Conservation (phyloP, 2,888 invertebrate species). For the Dryobotodes eremita region DNA sequence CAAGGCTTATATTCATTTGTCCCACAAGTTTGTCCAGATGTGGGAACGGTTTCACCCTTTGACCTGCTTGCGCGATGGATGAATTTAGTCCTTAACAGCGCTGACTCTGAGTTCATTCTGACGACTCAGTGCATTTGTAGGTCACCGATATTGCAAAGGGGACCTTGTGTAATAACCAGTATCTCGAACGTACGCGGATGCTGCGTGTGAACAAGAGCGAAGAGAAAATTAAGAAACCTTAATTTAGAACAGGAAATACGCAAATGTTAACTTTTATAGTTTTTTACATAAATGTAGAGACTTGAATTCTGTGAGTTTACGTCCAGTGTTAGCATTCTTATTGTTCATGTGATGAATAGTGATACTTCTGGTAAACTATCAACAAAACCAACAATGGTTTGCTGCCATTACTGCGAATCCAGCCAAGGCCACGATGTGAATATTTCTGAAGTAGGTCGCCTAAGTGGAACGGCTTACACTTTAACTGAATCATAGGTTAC, state of each 20-base stretch:
- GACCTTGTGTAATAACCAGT: conserved; percentile 84
- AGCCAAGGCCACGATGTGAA: conserved; percentile 77
- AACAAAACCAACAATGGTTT: conserved; percentile 67
- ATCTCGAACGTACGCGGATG: conserved; percentile 76
- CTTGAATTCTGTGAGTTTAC: conserved; percentile 15
- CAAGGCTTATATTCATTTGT: conserved; percentile 80
- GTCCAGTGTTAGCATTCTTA: conserved; percentile 29
- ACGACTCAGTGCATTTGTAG: conserved; percentile 79
- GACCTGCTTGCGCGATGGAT: conserved; percentile 76
- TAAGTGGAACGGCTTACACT: conserved; percentile 76
- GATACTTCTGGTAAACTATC: conserved; percentile 48
- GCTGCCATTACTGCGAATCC: conserved; percentile 76
- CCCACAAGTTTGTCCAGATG: conserved; percentile 74
- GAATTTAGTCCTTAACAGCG: conserved; percentile 79
- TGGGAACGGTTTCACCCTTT: conserved; percentile 82
- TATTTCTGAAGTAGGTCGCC: conserved; percentile 81
- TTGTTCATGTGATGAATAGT: conserved; percentile 42
- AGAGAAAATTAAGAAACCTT: conserved; percentile 63
- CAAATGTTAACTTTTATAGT: conserved; percentile 40
- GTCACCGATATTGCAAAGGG: conserved; percentile 83
- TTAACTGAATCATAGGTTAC: conserved; percentile 77
- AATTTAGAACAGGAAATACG: conserved; percentile 65
- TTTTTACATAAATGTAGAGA: conserved; percentile 35
- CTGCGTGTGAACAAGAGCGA: conserved; percentile 68
- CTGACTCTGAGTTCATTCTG: conserved; percentile 77